Evolutionary conservation across 2,797 vertebrate genomes (phyloP), one percentile per base, ranked within the genome.

Genomic region (Sphenodon punctatus): DNA sequence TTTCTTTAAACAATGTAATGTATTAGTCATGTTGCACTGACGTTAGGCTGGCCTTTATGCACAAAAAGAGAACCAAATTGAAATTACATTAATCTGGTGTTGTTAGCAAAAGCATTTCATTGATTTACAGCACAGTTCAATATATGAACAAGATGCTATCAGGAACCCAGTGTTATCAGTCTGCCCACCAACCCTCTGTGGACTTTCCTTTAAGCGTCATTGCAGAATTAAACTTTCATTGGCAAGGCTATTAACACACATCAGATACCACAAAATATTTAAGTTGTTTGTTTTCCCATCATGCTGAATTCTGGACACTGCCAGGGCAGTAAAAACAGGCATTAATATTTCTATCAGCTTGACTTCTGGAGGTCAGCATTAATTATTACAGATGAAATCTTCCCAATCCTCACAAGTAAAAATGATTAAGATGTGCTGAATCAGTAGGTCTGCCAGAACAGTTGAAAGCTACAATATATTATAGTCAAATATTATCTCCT

Each of bases 271-370:
- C 58, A 67, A 59, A 67, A 67, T 58, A 86, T 73, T 83, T 69
- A 78, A 80, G 92, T 87, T 86, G 89, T 92, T 94, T 94, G 89
- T 93, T 94, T 93, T 86, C 90, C 80, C 92, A 92, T 95, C 92
- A 83, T 42, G 55, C 78, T 79, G 80, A 75, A 80, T 80, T 79
- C 88, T 78, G 2, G 76, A 69, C 81, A 75, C 74, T 87, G 80
- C 84, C 71, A 92, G 83, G 67, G 79, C 76, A 77, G 69, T 75
- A 87, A 93, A 94, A 87, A 43, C 82, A 88, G 67, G 81, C 87
- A 89, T 93, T 93, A 94, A 92, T 94, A 91, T 72, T 92, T 91
- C 90, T 87, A 94, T 92, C 90, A 86, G 75, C 51, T 87, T 73
- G 78, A 74, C 84, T 94, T 89, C 82, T 83, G 70, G 85, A 87